Conservation (phyloP, 2,113 vertebrate genomes). For the Phaethon lepturus region DNA sequence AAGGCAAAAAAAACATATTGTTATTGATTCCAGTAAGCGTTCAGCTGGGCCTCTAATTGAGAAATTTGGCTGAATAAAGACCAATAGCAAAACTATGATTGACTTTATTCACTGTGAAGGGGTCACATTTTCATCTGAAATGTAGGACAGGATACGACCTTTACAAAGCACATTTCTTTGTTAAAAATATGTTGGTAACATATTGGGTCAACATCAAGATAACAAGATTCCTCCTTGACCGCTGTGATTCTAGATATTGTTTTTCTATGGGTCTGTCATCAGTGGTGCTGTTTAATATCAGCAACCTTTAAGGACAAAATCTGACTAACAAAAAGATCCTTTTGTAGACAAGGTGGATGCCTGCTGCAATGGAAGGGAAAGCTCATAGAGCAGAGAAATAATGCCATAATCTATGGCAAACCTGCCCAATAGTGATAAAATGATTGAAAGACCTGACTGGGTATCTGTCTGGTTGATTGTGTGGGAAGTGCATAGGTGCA, state of each 20-base stretch:
- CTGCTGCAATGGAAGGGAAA: neutral
- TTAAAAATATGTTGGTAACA: neutral
- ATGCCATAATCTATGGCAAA: neutral
- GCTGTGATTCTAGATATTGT: neutral
- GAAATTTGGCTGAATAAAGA: neutral
- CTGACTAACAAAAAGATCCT: neutral
- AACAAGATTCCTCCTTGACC: neutral
- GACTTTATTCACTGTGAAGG: neutral
- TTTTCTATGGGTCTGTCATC: neutral
- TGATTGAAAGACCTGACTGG: neutral
- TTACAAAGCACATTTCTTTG: neutral
- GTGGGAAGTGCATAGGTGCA: neutral
- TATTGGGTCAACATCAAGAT: neutral
- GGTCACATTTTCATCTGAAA: neutral
- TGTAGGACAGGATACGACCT: neutral
- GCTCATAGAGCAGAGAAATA: neutral
- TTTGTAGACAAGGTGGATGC: fast-evolving
- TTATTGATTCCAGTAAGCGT: neutral
- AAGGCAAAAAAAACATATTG: neutral
- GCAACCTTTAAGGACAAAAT: neutral
- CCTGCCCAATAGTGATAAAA: neutral
- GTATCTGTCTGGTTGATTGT: neutral
- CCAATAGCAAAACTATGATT: neutral
- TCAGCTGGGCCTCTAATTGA: neutral
- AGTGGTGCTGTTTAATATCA: neutral